phyloP scores from a whole-genome alignment of 2,113 vertebrate species.

The Aptenodytes patagonicus region DNA sequence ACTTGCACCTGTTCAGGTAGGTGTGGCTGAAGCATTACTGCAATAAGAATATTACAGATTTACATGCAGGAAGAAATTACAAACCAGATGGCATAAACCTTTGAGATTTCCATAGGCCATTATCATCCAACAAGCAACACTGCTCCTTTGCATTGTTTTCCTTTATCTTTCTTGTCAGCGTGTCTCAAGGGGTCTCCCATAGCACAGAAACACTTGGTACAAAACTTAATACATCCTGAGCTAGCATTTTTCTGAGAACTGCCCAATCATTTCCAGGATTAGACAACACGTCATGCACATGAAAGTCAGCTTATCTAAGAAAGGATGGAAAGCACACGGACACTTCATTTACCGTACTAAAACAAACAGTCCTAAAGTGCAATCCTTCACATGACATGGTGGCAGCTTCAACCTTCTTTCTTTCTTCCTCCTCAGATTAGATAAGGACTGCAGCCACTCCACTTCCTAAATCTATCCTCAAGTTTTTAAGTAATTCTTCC shows the following conservation, averaged over 20 bases:
- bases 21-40: background rate
- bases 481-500: background rate
- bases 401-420: background rate
- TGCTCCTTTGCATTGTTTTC: background rate
- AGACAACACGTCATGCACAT: fast-evolving
- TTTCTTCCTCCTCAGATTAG: background rate
- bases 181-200: background rate
- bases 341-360: background rate
- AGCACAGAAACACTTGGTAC: background rate
- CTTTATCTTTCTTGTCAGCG: background rate
- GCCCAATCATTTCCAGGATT: background rate
- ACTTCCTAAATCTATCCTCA: background rate
- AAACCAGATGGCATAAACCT: background rate
- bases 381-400: background rate
- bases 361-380: background rate
- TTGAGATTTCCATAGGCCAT: background rate
- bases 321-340: background rate
- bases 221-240: background rate
- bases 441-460: background rate
- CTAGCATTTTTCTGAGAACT: background rate
- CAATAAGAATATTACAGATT: background rate
- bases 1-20: background rate
- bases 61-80: background rate
- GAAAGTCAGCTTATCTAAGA: background rate
- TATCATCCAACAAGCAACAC: background rate